Base-by-base conservation (phyloP, 1,140 invertebrate species). In the Acromyrmex echinatior region DNA sequence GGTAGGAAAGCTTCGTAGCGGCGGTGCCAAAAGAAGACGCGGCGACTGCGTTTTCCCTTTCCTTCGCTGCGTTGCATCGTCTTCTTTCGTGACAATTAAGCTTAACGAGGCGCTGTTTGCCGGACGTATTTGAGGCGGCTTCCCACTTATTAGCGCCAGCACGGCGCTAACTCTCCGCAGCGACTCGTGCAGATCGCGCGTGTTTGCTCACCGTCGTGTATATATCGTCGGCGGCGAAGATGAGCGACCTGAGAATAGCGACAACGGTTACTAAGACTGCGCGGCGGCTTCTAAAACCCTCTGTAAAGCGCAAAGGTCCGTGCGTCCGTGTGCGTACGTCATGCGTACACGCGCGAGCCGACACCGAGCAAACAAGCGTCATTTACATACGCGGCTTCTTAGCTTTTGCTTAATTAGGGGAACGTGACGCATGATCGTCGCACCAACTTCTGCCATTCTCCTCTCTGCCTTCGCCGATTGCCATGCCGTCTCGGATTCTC, bases 41-140 rank as follows among this genome's bases (percentile, higher is more conserved):
- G 39, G 14, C 31, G 73, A 16, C 35, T 9, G 2, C 31, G 31
- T 73, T 58, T 82, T 86, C 80, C 73, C 18, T 77, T 51, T 60
- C 81, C 77, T 62, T 58, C 6, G 39, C n/a, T 4, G 45, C 77
- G 62, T 39, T 39, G 35, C 35, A 39, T 53, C 31, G 39, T 82
- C 81, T 91, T 78, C 92, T 90, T 86, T 86, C 87, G 86, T 88
- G 85, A 92, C 92, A 93, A 93, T 93, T 93, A 93, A 92, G 86
- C 87, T 93, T 92, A 93, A 93, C 91, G 88, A 93, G 90, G 88
- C 87, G 84, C 84, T 93, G 92, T 93, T 93, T 93, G 91, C 91
- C 80, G 91, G 87, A 92, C 90, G 84, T 92, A 93, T 93, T 93
- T 93, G 92, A 91, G 87, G 88, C 92, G 92, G 92, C 92, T 93